Percentiles rank a stretch among this genome's conserved stretches.
Conservation (phyloP, 2,797 vertebrate genomes). For the Phaenicophaeus curvirostris region DNA sequence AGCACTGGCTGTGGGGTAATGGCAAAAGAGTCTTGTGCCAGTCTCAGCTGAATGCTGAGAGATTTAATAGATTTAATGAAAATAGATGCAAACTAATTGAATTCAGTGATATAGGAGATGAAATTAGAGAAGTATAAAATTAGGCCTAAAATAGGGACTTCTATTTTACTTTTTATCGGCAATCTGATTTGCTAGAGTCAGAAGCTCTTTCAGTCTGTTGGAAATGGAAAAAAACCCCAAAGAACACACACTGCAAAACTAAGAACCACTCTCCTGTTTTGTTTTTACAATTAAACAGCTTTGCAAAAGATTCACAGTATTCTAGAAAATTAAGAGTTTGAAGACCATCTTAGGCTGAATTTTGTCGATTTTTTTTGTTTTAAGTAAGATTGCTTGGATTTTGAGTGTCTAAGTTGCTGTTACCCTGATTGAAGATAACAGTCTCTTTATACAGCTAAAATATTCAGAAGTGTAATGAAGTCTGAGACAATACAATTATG, state of each 20-base stretch:
- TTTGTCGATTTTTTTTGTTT: not conserved
- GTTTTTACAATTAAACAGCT: not conserved
- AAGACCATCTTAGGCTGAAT: not conserved
- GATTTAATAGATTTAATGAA: conserved; percentile 24
- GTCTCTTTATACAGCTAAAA: not conserved
- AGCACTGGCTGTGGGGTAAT: accelerated
- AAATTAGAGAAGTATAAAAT: not conserved
- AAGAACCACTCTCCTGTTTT: not conserved
- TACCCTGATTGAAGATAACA: not conserved
- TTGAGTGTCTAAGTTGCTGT: not conserved
- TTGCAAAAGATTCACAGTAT: not conserved
- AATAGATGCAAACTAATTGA: conserved; percentile 26
- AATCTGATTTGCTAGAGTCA: not conserved
- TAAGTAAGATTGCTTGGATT: not conserved
- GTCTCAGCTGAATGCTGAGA: not conserved
- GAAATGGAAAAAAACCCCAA: not conserved
- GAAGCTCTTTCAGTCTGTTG: not conserved
- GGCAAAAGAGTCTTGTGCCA: not conserved
- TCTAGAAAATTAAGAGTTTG: not conserved
- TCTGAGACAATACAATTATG: not conserved
- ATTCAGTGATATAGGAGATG: conserved; percentile 15
- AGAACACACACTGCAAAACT: not conserved
- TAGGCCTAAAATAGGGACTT: not conserved
- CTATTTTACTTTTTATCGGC: not conserved
- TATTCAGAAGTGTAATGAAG: not conserved